phyloP scores from a whole-genome alignment of 53 echinoderm and acorn worm genomes.

The Henricia sp. region DNA sequence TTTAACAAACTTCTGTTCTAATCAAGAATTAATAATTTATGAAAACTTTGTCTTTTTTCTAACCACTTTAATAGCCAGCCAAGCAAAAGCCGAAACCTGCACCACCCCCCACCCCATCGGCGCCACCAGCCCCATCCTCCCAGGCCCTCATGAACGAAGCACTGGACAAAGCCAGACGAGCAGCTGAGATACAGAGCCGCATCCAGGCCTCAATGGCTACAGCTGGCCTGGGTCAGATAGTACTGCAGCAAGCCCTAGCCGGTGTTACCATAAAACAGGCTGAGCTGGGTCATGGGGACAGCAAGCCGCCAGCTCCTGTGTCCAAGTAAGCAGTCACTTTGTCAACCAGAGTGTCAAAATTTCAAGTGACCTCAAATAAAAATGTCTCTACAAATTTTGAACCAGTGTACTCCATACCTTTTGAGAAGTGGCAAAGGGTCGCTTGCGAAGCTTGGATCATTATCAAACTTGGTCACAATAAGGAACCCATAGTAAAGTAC shows the following conservation, averaged over 20 bases:
- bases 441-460: too few relatives aligned
- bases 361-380: too few relatives aligned
- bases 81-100: constrained; percentile 17
- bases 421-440: too few relatives aligned
- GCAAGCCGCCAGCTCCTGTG: constrained; percentile 6
- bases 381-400: too few relatives aligned
- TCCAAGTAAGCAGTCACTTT: constrained; percentile 52
- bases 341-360: too few relatives aligned
- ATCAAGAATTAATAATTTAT: too few relatives aligned
- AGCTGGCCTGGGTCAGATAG: constrained; percentile 76
- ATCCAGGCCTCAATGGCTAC: constrained; percentile 93
- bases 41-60: too few relatives aligned
- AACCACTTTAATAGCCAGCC: too few relatives aligned
- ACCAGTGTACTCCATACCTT: too few relatives aligned
- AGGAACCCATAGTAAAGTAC: too few relatives aligned
- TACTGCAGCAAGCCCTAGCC: constrained; percentile 59
- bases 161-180: constrained; percentile 89
- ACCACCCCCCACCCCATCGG: not conserved
- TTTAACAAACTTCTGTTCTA: too few relatives aligned
- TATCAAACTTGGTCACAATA: too few relatives aligned
- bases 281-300: not conserved
- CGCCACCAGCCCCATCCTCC: constrained; percentile 42
- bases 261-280: constrained; percentile 39
- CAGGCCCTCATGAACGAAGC: constrained; percentile 89
- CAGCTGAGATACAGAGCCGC: constrained; percentile 96